A percentile compares a stretch with the other conserved stretches of the same genome.
phyloP scores from a whole-genome alignment of 2,113 vertebrate species.

The Syngnathoides biaculeatus region DNA sequence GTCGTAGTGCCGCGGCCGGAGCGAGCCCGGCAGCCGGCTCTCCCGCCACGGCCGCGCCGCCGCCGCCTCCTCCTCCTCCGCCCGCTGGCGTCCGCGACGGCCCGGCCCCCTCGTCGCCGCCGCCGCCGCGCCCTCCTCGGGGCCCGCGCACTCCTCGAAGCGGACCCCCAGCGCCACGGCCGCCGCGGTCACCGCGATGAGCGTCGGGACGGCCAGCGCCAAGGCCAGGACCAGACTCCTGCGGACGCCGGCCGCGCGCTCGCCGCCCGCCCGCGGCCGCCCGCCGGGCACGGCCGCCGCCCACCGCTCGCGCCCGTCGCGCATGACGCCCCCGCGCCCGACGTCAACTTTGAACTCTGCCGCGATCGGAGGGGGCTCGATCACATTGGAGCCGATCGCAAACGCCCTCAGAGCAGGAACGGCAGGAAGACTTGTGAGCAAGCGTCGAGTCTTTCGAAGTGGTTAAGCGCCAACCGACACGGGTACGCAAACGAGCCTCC shows the following conservation, averaged over 20 bases:
- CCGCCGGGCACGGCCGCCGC: constrained; percentile 77
- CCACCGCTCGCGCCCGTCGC: constrained; percentile 86
- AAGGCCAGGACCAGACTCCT: constrained; percentile 86
- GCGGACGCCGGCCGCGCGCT: constrained; percentile 86
- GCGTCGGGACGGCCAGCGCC: constrained; percentile 85
- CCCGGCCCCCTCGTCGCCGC: constrained; percentile 49
- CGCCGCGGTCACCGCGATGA: constrained; percentile 85
- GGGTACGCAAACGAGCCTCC: not conserved
- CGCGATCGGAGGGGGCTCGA: not conserved
- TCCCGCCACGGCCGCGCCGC: constrained; percentile 80
- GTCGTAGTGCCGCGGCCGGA: constrained; percentile 90
- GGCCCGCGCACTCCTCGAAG: constrained; percentile 81
- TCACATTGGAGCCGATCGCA: not conserved
- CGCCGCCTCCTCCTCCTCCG: constrained; percentile 55
- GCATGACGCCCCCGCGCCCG: constrained; percentile 63
- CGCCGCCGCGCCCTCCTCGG: constrained; percentile 28
- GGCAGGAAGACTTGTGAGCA: not conserved
- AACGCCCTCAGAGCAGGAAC: not conserved
- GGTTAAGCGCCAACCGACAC: too few relatives aligned
- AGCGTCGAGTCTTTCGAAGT: too few relatives aligned
- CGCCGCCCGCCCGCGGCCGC: constrained; percentile 85
- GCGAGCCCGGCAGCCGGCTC: constrained; percentile 76
- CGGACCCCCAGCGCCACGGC: constrained; percentile 86
- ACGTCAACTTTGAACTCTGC: not conserved
- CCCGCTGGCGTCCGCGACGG: constrained; percentile 62